Evolutionary conservation across 2,888 invertebrate genomes (phyloP).

Genomic region (Agriotes lineatus): DNA sequence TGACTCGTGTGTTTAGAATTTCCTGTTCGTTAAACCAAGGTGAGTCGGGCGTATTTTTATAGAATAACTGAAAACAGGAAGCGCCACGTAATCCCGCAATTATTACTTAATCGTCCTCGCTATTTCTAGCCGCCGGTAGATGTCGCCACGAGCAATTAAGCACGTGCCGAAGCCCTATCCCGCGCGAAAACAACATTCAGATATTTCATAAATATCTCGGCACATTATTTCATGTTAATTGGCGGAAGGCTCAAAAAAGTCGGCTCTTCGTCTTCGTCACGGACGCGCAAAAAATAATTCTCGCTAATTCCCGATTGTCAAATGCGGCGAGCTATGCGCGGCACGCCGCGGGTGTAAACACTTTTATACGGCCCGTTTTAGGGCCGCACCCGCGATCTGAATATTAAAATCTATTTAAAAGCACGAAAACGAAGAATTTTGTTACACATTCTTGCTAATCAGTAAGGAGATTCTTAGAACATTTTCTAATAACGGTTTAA

Average conservation of each 20-base stretch:
- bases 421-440: too few species aligned
- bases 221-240: conserved; percentile 31
- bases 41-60: too few species aligned
- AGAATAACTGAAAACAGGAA: too few species aligned
- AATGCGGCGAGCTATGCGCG: neutral
- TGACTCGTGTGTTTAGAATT: neutral
- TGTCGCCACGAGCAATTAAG: conserved; percentile 4
- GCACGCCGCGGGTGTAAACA: neutral
- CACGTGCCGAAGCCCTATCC: conserved; percentile 17
- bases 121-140: neutral
- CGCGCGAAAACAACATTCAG: conserved; percentile 6
- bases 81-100: too few species aligned
- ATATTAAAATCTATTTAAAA: too few species aligned
- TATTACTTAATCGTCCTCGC: too few species aligned
- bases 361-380: too few species aligned
- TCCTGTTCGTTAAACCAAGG: neutral
- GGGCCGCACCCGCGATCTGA: too few species aligned
- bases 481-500: too few species aligned
- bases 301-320: conserved; percentile 1
- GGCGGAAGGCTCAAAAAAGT: conserved; percentile 21
- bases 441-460: too few species aligned
- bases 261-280: conserved; percentile 8
- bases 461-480: too few species aligned
- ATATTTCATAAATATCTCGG: conserved; percentile 35
- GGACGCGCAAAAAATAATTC: conserved; percentile 10